Evolutionary conservation across 2,113 vertebrate genomes (phyloP), one percentile per base, ranked within the genome.

Genomic region (Zapus hudsonius): DNA sequence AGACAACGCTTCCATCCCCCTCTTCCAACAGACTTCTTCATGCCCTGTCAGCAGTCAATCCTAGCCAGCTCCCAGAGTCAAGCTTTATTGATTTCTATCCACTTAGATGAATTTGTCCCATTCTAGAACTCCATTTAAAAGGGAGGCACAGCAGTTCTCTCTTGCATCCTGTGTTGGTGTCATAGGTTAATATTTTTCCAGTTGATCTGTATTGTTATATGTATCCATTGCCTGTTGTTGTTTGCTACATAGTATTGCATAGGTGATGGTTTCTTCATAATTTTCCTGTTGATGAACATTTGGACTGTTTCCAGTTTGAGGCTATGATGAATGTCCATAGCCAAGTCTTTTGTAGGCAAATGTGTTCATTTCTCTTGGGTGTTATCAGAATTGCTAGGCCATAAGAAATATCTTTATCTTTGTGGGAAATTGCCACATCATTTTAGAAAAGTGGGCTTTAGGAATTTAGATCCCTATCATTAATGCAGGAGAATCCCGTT

Each of bases 81-180:
- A n/a, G n/a, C n/a, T n/a, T n/a, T n/a, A n/a, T n/a, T n/a, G n/a
- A 95, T 93, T 94, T 75, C 47, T 92, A 83, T 88, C 33, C 59
- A 59, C 57, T 91, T 92, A 76, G 19, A 75, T 90, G 90, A 88
- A 63, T 69, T 92, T 79, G 64, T 36, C 22, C 31, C 83, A 25
- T 87, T 80, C 78, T 85, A 84, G 78, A 73, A 87, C 67, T 84
- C 84, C 40, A 64, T 63, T 78, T 36, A 87, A 89, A 82, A 19
- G 7, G 33, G 38, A 61, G 40, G 78, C 16, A 83, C 36, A 66
- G 69, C 57, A 17, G 38, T 92, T 93, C 64, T 64, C 5, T 82
- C 80, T 70, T 84, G 67, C 67, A 22, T 79, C 20, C 74, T 64
- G 12, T 25, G 92, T 84, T 33, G 55, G 25, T 59, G 29, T 84